Conservation (phyloP, 2,888 invertebrate species). For the Trissolcus brochymenae region DNA sequence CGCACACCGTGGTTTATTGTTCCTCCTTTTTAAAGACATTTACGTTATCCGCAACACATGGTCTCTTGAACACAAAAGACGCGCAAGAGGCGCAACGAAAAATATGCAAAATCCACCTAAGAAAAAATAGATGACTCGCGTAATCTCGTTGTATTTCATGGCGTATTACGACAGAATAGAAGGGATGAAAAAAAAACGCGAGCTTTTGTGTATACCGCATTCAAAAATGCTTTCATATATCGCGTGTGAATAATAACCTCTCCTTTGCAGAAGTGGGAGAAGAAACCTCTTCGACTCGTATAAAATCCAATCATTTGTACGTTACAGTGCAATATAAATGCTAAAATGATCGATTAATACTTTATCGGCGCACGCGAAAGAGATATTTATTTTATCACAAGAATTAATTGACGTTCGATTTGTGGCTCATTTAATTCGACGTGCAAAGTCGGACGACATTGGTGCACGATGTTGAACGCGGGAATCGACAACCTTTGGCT, state of each 20-base stretch:
- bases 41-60: conserved; percentile 30
- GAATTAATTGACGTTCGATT: conserved; percentile 44
- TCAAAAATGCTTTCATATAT: not conserved
- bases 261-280: not conserved
- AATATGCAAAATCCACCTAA: not conserved
- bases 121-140: conserved; percentile 3
- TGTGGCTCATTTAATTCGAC: conserved; percentile 35
- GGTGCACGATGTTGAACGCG: conserved; percentile 5
- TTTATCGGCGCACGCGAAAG: conserved; percentile 20
- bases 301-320: conserved; percentile 36
- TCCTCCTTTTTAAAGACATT: conserved; percentile 27
- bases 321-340: conserved; percentile 43
- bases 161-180: not conserved
- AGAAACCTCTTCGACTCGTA: conserved; percentile 30
- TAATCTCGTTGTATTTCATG: conserved; percentile 9
- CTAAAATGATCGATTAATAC: conserved; percentile 45
- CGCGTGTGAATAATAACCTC: conserved; percentile 14
- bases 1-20: conserved; percentile 31
- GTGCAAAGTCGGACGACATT: conserved; percentile 32
- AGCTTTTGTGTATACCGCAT: no score
- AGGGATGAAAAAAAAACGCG: not conserved
- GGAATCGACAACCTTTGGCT: not conserved
- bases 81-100: not conserved
- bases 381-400: conserved; percentile 44
- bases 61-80: conserved; percentile 16